phyloP scores from a whole-genome alignment of 2,113 vertebrate genomes.

The Indicator maculatus region DNA sequence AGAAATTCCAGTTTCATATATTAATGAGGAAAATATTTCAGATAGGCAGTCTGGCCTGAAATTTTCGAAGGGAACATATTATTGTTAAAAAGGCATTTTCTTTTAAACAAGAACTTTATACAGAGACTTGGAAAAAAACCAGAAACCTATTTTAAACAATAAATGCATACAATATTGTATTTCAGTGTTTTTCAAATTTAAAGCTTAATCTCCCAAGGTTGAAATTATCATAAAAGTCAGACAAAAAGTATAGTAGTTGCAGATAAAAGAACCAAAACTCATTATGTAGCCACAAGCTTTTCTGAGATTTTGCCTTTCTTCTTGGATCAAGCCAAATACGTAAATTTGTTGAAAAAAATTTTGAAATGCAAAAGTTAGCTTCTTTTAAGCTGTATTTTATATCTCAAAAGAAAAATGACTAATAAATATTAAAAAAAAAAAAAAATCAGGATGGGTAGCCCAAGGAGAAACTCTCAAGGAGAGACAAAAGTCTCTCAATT shows the following conservation, averaged over 20 bases:
- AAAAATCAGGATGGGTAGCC: background rate
- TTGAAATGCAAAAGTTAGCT: background rate
- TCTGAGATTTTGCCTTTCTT: background rate
- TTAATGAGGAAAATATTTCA: slow-evolving; percentile 15
- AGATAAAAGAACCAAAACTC: background rate
- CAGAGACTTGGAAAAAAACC: background rate
- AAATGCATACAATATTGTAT: background rate
- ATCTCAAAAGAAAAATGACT: background rate
- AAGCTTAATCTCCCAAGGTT: background rate
- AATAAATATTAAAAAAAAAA: too few relatives aligned
- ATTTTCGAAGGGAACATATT: background rate
- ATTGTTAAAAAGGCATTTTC: background rate
- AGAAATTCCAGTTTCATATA: background rate
- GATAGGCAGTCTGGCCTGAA: background rate
- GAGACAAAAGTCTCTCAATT: background rate
- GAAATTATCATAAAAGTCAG: background rate
- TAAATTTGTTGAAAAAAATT: background rate
- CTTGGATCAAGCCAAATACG: background rate
- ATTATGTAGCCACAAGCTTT: background rate
- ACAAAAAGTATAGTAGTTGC: background rate
- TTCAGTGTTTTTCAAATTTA: background rate
- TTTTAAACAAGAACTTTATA: background rate
- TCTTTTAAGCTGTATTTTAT: background rate
- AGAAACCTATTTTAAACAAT: background rate
- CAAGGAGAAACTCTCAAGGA: background rate